phyloP scores from a whole-genome alignment of 1,140 invertebrate genomes.

The Argopecten irradians region DNA sequence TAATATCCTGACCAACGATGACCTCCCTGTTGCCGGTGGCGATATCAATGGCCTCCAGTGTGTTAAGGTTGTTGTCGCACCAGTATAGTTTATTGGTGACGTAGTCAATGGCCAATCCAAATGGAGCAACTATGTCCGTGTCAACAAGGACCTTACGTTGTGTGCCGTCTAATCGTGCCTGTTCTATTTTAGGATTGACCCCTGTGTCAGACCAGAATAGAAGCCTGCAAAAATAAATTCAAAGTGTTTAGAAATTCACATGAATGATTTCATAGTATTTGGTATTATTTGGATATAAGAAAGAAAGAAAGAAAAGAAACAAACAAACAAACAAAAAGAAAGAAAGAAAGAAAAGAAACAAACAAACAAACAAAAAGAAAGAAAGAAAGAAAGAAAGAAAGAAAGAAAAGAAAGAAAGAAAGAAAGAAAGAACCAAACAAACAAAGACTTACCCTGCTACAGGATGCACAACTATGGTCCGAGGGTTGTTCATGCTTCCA shows the following conservation, averaged over 20 bases:
- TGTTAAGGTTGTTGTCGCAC: conserved; percentile 86
- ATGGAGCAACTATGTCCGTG: conserved; percentile 79
- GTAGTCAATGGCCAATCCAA: conserved; percentile 84
- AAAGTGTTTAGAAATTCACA: neutral
- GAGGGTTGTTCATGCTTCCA: conserved; percentile 92
- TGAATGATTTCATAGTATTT: neutral
- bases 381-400: no score
- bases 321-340: no score
- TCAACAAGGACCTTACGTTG: conserved; percentile 82
- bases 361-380: no score
- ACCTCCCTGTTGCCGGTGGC: conserved; percentile 66
- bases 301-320: no score
- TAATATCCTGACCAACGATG: conserved; percentile 80
- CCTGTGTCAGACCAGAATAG: conserved; percentile 97
- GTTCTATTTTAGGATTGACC: conserved; percentile 95
- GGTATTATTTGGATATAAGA: no score
- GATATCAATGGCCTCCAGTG: conserved; percentile 71
- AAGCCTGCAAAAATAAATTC: conserved; percentile 71
- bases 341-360: no score
- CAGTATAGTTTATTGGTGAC: conserved; percentile 93
- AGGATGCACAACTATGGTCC: conserved; percentile 97
- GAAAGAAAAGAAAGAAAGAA: neutral
- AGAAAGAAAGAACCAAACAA: neutral
- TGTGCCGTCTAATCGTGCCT: conserved; percentile 94
- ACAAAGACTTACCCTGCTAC: conserved; percentile 87